Evolutionary conservation across 2,113 vertebrate genomes (phyloP).

Genomic region (Odontophorus gujanensis): DNA sequence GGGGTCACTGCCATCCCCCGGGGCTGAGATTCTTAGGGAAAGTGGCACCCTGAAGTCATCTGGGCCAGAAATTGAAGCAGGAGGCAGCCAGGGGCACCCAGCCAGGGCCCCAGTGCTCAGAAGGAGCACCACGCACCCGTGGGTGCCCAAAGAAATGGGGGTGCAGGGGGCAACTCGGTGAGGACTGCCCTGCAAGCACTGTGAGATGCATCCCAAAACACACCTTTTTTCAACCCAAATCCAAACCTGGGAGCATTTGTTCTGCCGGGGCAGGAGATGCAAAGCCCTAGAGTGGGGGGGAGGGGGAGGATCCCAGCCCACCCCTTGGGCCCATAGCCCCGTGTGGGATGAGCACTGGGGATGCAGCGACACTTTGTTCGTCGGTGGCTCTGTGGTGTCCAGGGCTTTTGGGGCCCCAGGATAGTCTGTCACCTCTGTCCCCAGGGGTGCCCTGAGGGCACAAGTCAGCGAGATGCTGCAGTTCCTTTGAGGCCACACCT

Average conservation of each 20-base stretch:
- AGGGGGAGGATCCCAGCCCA: not conserved
- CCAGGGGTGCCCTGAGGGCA: not conserved
- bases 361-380: constrained; percentile 36
- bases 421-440: not conserved
- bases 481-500: not conserved
- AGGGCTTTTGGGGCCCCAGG: not conserved
- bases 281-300: not conserved
- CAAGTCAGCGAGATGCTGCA: not conserved
- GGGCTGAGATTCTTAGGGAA: not conserved
- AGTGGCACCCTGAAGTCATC: not conserved
- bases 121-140: not conserved
- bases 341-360: not conserved
- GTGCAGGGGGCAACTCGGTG: not conserved
- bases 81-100: not conserved
- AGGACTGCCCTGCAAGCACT: not conserved
- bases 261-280: not conserved
- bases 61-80: not conserved
- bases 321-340: not conserved
- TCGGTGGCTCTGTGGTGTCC: not conserved
- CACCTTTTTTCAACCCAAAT: not conserved
- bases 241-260: not conserved
- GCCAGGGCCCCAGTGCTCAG: not conserved
- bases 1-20: not conserved
- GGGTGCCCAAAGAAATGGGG: not conserved
- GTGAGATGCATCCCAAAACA: not conserved